Evolutionary conservation across 1,140 invertebrate species (phyloP).

Genomic region (Amphibalanus amphitrite): DNA sequence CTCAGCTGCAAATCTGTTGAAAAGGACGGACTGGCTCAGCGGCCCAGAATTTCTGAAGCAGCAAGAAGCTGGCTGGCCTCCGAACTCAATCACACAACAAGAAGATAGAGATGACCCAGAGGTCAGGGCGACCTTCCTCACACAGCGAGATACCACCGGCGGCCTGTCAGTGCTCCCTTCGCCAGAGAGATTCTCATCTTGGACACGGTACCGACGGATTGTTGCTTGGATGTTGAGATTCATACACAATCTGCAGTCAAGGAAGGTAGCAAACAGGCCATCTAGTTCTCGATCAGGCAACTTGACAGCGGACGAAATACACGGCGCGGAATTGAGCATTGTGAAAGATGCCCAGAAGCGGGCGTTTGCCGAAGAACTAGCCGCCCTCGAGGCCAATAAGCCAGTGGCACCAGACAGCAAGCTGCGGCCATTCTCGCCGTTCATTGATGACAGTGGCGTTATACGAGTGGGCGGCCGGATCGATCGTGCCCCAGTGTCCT

Average conservation of each 20-base stretch:
- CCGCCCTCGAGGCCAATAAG: background rate
- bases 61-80: background rate
- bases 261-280: no score
- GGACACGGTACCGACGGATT: no score
- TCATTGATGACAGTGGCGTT: background rate
- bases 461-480: background rate
- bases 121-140: no score
- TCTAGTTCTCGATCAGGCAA: no score
- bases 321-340: no score
- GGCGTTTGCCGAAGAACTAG: background rate
- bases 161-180: no score
- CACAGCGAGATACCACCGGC: background rate
- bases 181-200: no score
- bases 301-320: no score
- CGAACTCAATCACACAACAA: background rate
- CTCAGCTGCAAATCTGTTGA: background rate
- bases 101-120: background rate
- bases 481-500: background rate
- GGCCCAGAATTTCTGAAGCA: background rate
- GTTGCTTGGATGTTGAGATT: no score
- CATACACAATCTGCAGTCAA: no score
- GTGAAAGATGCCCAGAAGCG: no score
- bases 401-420: background rate
- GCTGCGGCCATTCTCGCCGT: no score
- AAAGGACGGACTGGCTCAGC: background rate